These are phyloP conservation scores for Ophioninae sp. DNA, from an alignment of 2,888 invertebrate species.

Conservation along the genomic window DNA sequence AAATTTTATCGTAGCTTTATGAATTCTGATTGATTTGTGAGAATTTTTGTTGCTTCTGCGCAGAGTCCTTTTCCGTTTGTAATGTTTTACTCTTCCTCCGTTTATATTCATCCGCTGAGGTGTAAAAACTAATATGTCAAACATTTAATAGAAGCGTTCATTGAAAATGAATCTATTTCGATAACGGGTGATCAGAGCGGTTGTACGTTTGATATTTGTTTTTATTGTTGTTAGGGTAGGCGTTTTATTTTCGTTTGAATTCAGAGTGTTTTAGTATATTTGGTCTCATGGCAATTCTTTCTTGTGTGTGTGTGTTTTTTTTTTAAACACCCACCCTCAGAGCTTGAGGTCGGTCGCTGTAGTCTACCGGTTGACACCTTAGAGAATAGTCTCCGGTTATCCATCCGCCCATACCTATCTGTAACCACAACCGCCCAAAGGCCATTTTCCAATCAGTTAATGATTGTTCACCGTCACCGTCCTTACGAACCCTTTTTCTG, in stretches of 20 bases:
- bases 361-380: conserved; percentile 98
- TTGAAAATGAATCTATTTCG: conserved; percentile 7
- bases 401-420: conserved; percentile 96
- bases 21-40: conserved; percentile 14
- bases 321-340: conserved; percentile 89
- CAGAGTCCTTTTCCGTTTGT: background rate
- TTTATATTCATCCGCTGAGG: conserved; percentile 7
- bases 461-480: conserved; percentile 69
- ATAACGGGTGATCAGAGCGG: conserved; percentile 37
- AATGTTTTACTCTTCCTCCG: background rate
- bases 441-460: conserved; percentile 74
- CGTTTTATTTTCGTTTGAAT: conserved; percentile 29
- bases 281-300: background rate
- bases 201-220: background rate
- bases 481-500: conserved; percentile 24
- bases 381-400: conserved; percentile 96
- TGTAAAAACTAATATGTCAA: background rate
- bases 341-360: conserved; percentile 94
- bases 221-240: conserved; percentile 10
- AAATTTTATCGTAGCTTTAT: conserved; percentile 11
- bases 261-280: conserved; percentile 35
- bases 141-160: background rate
- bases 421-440: conserved; percentile 83
- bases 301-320: conserved; percentile 10
- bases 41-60: conserved; percentile 3